These are phyloP conservation scores for Grammomys surdaster DNA, from an alignment of 2,113 vertebrate genomes.

Conservation along the genomic window DNA sequence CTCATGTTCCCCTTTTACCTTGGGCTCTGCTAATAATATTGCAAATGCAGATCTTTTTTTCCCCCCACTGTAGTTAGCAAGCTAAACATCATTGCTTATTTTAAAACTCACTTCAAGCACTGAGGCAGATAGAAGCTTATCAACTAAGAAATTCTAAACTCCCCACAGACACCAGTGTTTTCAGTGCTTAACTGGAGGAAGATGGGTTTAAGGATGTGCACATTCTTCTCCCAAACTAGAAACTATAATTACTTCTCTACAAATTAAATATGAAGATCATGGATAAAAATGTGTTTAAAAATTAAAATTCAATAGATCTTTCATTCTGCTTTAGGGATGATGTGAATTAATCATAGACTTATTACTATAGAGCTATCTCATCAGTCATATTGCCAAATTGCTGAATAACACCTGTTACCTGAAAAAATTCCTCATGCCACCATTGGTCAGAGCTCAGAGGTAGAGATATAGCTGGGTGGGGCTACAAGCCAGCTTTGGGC, in stretches of 20 bases:
- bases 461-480: background rate
- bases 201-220: conserved; percentile 38
- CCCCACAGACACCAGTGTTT: background rate
- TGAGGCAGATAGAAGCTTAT: background rate
- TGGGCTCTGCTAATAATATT: background rate
- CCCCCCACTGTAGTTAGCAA: conserved; percentile 42
- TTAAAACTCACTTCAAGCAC: conserved; percentile 27
- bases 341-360: conserved; percentile 14
- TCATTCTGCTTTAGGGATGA: background rate
- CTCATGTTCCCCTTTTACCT: background rate
- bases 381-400: conserved; percentile 20
- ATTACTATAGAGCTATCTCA: conserved; percentile 26
- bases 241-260: conserved; percentile 25
- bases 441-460: conserved; percentile 30
- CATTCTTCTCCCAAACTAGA: conserved; percentile 34
- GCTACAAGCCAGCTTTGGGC: conserved; percentile 43
- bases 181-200: background rate
- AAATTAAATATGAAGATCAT: conserved; percentile 30
- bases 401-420: conserved; percentile 39
- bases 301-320: conserved; percentile 51
- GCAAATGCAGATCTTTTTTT: background rate
- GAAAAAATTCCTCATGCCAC: conserved; percentile 27
- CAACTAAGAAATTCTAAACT: conserved; percentile 18
- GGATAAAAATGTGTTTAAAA: conserved; percentile 34
- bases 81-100: conserved; percentile 40